phyloP scores from a whole-genome alignment of 2,797 vertebrate species.

The Serranus cabrilla region DNA sequence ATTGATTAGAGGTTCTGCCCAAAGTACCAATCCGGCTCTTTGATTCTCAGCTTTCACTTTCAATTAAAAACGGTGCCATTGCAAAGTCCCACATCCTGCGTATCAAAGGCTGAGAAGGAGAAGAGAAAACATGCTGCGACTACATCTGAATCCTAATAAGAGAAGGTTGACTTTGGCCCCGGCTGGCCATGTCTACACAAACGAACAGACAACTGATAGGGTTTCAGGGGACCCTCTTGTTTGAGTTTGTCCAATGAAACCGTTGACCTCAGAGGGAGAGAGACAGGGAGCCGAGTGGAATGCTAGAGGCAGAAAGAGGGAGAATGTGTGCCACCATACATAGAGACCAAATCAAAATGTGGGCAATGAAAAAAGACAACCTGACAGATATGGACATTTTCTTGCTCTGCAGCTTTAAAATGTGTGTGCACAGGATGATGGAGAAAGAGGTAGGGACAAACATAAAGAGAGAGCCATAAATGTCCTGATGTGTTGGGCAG shows the following conservation, averaged over 20 bases:
- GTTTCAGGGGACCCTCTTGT: slow-evolving; percentile 53
- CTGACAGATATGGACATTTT: slow-evolving; percentile 2
- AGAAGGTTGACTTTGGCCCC: slow-evolving; percentile 64
- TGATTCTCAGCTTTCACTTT: slow-evolving; percentile 61
- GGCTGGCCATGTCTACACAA: slow-evolving; percentile 52
- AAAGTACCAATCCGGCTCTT: slow-evolving; percentile 36
- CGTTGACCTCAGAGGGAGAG: slow-evolving; percentile 62
- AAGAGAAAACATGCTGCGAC: slow-evolving; percentile 50
- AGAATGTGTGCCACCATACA: slow-evolving; percentile 21
- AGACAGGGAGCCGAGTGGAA: slow-evolving; percentile 30
- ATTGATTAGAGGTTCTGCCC: slow-evolving; percentile 50
- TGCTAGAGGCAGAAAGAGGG: slow-evolving; percentile 20
- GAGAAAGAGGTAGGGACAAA: slow-evolving; percentile 40
- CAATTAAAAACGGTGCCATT: slow-evolving; percentile 53
- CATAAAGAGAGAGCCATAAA: slow-evolving; percentile 49
- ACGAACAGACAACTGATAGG: slow-evolving; percentile 51
- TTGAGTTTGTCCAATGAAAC: slow-evolving; percentile 65
- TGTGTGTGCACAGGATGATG: slow-evolving; percentile 6
- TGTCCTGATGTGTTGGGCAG: slow-evolving; percentile 73
- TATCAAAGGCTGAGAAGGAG: slow-evolving; percentile 48
- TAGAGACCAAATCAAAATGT: slow-evolving; percentile 12
- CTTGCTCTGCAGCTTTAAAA: neutral
- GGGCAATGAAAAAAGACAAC: neutral
- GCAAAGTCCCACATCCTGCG: slow-evolving; percentile 51
- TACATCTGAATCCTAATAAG: slow-evolving; percentile 68